Evolutionary conservation across 2,113 vertebrate species (phyloP).

Genomic region (Heptranchias perlo): DNA sequence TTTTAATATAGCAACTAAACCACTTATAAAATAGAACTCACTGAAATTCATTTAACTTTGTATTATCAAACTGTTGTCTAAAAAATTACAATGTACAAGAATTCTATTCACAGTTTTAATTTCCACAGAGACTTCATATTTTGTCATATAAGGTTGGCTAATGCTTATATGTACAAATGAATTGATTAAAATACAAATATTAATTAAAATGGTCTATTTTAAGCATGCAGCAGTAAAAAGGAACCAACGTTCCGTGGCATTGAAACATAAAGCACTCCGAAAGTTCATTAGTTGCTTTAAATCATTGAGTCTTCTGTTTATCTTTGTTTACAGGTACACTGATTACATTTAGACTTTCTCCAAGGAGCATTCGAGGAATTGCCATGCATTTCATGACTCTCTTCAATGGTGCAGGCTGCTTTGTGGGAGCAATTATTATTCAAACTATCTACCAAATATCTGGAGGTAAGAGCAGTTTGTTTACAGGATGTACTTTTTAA

Average conservation of each 20-base stretch:
- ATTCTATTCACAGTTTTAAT: background rate
- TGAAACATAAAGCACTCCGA: background rate
- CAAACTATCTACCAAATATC: conserved; percentile 65
- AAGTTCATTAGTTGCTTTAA: background rate
- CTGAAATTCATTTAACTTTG: background rate
- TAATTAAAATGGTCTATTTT: background rate
- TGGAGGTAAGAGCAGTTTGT: conserved; percentile 63
- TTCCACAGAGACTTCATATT: background rate
- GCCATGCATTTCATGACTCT: conserved; percentile 75
- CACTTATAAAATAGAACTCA: background rate
- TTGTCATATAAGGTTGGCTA: background rate
- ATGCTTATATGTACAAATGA: background rate
- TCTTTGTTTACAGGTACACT: conserved; percentile 60
- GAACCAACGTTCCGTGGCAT: background rate
- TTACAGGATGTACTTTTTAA: background rate
- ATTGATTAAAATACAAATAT: conserved; percentile 8
- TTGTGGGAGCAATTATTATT: conserved; percentile 73
- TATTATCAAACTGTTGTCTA: background rate
- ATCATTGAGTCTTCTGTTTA: background rate
- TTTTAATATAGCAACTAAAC: background rate
- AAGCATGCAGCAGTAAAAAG: background rate
- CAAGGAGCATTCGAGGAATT: conserved; percentile 67
- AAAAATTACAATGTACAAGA: background rate
- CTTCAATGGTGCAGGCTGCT: conserved; percentile 79
- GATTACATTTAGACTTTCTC: conserved; percentile 69